A percentile compares a stretch with the other conserved stretches of the same genome.
Evolutionary conservation across 2,113 vertebrate genomes (phyloP).

Genomic region (Neogobius melanostomus): DNA sequence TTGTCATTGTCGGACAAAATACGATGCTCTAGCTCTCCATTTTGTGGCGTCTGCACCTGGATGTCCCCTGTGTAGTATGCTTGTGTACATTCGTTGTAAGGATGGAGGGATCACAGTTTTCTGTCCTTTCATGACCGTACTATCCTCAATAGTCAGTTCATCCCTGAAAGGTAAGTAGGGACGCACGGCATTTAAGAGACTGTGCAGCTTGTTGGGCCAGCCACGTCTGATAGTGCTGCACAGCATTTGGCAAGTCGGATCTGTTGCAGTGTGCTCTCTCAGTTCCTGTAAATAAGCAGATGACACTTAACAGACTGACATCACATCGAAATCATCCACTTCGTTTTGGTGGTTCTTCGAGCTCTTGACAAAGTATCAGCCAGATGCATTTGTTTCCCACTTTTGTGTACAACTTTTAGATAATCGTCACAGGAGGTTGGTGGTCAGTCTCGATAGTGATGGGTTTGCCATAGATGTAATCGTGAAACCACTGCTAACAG

Average conservation of each 20-base stretch:
- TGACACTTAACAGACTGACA: background rate
- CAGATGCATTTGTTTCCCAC: too few species aligned
- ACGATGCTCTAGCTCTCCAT: conserved; percentile 1
- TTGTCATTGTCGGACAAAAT: conserved; percentile 3
- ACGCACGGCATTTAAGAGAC: too few species aligned
- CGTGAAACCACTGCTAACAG: background rate
- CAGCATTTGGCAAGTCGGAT: too few species aligned
- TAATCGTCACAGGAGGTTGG: background rate
- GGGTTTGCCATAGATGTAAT: background rate
- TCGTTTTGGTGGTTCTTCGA: background rate
- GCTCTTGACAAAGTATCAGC: too few species aligned
- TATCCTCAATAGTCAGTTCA: background rate
- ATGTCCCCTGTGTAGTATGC: conserved; percentile 3
- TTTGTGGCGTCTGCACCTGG: conserved; percentile 8
- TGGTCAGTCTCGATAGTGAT: background rate
- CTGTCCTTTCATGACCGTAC: conserved; percentile 5
- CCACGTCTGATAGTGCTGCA: too few species aligned
- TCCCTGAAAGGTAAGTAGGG: too few species aligned
- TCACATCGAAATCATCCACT: background rate
- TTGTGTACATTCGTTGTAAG: background rate
- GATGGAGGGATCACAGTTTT: background rate
- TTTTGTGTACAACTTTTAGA: background rate
- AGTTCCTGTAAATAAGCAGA: too few species aligned
- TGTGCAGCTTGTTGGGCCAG: too few species aligned
- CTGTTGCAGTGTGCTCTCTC: too few species aligned